Evolutionary conservation across 2,797 vertebrate species (phyloP), one percentile per base, ranked within the genome.

Genomic region (Xerus rutilus): DNA sequence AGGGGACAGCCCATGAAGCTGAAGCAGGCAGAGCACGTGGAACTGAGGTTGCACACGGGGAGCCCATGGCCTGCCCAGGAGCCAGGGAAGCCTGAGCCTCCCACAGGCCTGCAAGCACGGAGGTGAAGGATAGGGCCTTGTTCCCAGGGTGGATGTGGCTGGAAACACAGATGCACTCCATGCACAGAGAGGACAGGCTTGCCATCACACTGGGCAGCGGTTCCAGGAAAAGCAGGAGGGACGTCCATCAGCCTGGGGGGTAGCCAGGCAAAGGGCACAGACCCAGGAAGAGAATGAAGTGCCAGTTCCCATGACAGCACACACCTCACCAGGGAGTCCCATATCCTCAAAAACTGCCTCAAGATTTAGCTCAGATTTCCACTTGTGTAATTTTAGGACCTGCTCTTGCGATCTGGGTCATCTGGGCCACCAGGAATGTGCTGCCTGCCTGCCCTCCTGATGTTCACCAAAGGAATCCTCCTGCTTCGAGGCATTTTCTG

Each of bases 91-190:
- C 65, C 52, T 25, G 65, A 64, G 84, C 25, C 23, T 39, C 20
- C 65, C 6, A 10, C 15, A 45, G 64, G 70, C 30, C 28, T 5
- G 7, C 18, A 32, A n/a, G 65, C 45, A 73, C 47, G 25, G 35
- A n/a, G 15, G 62, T 25, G 25, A 18, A 8, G 39, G 77, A 30
- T 0, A 14, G 54, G 6, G 79, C 45, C 43, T 62, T n/a, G 32
- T 21, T 39, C 86, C 64, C 3, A 0, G 86, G 47, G 30, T 6
- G 18, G 4, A 0, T 0, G 1, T 18, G 45, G 81, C 3, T n/a
- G 30, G 67, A 70, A 57, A 35, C 32, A 86, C 39, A 35, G 54
- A 57, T 0, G 8, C n/a, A 21, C 47, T 1, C 13, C 49, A 52
- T 13, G 49, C 13, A 59, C 9, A 64, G 43, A 64, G 65, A 57